These are phyloP conservation scores for Scaptomyza hsui DNA, from an alignment of 1,140 invertebrate species.

Conservation along the genomic window DNA sequence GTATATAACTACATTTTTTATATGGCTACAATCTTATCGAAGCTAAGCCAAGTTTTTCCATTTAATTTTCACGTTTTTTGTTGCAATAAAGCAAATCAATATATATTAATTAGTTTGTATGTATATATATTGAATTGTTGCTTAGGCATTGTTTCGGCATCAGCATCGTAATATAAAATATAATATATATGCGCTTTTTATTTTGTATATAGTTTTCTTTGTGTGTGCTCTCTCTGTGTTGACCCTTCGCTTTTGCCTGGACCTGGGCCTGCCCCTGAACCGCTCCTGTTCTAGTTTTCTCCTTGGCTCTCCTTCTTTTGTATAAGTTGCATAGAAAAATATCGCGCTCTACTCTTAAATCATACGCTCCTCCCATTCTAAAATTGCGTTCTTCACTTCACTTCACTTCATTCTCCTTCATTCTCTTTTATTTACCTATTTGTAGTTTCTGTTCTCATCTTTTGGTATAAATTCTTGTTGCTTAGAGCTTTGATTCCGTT, in stretches of 20 bases:
- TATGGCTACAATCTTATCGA: slow-evolving; percentile 43
- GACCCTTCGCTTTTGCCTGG: slow-evolving; percentile 25
- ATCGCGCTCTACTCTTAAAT: slow-evolving; percentile 35
- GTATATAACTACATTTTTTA: slow-evolving; percentile 25
- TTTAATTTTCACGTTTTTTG: slow-evolving; percentile 2
- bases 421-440: slow-evolving; percentile 38
- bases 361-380: background rate
- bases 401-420: background rate
- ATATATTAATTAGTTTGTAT: slow-evolving; percentile 25
- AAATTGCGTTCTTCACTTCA: background rate
- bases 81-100: slow-evolving; percentile 36
- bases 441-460: slow-evolving; percentile 38
- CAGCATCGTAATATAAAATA: slow-evolving; percentile 28
- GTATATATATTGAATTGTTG: slow-evolving; percentile 41
- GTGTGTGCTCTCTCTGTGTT: slow-evolving; percentile 32
- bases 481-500: slow-evolving; percentile 81
- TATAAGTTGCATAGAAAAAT: slow-evolving; percentile 60
- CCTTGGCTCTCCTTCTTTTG: slow-evolving; percentile 25
- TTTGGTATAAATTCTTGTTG: slow-evolving; percentile 55
- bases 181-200: slow-evolving; percentile 15
- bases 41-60: slow-evolving; percentile 43
- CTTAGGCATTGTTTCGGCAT: slow-evolving; percentile 50
- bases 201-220: slow-evolving; percentile 47
- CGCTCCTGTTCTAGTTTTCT: background rate
- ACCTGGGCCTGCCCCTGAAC: slow-evolving; percentile 5